These are phyloP conservation scores for Brachionus sp. DNA, from an alignment of 1,140 invertebrate genomes.

Conservation along the genomic window DNA sequence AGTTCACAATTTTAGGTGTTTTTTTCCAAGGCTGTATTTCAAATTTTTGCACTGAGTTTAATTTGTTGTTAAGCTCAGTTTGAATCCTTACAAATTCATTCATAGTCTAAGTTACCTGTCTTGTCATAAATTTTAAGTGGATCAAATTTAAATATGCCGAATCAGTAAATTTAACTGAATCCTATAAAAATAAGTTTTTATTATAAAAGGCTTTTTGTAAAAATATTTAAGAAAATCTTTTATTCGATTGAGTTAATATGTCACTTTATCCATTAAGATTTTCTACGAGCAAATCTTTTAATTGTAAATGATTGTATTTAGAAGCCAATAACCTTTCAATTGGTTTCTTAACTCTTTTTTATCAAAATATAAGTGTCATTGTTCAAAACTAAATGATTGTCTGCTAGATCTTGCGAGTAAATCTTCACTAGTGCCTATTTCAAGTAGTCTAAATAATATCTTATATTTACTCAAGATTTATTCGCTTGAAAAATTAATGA, in stretches of 20 bases:
- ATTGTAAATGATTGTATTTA: neutral
- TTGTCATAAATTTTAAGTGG: neutral
- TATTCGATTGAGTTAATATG: neutral
- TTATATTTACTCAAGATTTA: constrained; percentile 18
- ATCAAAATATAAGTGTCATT: constrained; percentile 4
- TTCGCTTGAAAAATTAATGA: neutral
- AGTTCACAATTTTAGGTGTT: neutral
- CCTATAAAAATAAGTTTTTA: neutral
- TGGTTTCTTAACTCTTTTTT: neutral
- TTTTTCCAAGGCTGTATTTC: neutral
- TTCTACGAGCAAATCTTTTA: neutral
- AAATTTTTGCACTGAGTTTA: neutral
- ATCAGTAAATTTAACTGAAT: neutral
- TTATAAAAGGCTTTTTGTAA: neutral
- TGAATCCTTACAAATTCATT: neutral
- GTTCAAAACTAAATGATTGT: neutral
- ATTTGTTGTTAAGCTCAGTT: neutral
- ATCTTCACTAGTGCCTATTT: neutral
- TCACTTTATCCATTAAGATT: neutral
- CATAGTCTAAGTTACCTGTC: neutral
- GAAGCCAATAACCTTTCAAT: constrained; percentile 7
- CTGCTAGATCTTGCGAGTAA: neutral
- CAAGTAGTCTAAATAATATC: constrained; percentile 15
- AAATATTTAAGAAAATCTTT: neutral
- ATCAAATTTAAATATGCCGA: constrained; percentile 9